Conservation (phyloP, 1,140 invertebrate genomes). For the Pemphigus obesinymphae region DNA sequence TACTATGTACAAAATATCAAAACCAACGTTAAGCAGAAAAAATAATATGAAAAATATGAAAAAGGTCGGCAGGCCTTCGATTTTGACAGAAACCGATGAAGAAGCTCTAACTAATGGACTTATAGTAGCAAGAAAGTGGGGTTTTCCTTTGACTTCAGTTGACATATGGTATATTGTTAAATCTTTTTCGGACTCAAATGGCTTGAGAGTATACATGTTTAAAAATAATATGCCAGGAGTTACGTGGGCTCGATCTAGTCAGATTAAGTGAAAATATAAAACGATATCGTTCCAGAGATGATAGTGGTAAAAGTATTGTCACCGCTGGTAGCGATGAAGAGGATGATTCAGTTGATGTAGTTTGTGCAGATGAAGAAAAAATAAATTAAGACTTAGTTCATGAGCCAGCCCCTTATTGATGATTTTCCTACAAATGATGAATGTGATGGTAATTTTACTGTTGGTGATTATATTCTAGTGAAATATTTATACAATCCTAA, state of each 20-base stretch:
- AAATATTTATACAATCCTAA: too few relatives aligned
- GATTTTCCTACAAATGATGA: too few relatives aligned
- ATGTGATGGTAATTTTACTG: too few relatives aligned
- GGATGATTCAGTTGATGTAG: too few relatives aligned
- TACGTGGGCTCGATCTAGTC: constrained; percentile 22
- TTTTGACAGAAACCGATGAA: neutral
- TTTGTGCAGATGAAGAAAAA: too few relatives aligned
- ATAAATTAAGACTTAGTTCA: too few relatives aligned
- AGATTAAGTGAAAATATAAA: too few relatives aligned
- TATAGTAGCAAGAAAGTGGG: neutral
- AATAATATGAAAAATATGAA: neutral
- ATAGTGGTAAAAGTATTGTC: too few relatives aligned
- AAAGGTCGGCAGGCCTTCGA: neutral
- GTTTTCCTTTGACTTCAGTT: neutral
- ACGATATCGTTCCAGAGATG: too few relatives aligned
- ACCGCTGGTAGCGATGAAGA: too few relatives aligned
- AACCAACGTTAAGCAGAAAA: neutral
- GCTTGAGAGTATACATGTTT: neutral
- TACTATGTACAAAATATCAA: neutral
- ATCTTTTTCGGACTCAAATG: neutral
- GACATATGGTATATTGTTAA: neutral
- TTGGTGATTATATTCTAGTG: too few relatives aligned
- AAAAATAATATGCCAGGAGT: constrained; percentile 34
- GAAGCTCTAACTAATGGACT: neutral
- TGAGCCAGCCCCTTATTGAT: too few relatives aligned